phyloP scores from a whole-genome alignment of 2,888 invertebrate genomes.

The Lumbricus terrestris region DNA sequence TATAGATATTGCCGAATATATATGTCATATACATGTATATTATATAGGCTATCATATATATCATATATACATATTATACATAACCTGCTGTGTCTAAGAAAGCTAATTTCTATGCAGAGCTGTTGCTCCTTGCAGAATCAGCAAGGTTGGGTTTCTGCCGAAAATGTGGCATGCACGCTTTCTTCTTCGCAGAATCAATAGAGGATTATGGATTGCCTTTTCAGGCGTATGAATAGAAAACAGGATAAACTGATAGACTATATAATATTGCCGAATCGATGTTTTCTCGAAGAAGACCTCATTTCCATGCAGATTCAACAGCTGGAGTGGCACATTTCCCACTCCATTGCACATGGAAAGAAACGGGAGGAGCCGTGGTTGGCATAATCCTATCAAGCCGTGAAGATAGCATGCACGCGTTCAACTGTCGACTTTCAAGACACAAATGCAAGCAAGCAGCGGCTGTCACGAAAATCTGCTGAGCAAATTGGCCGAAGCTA shows the following conservation, averaged over 20 bases:
- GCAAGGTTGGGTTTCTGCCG: neutral
- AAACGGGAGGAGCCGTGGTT: neutral
- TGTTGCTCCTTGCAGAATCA: neutral
- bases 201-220: neutral
- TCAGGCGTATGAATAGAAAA: neutral
- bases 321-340: too few relatives aligned
- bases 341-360: neutral
- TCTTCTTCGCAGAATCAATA: neutral
- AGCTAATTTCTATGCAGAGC: too few relatives aligned
- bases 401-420: neutral
- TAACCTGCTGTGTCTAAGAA: too few relatives aligned
- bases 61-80: too few relatives aligned
- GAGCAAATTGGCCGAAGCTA: neutral
- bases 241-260: neutral
- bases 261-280: too few relatives aligned
- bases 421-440: neutral
- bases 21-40: too few relatives aligned
- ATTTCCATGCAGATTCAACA: too few relatives aligned
- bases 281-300: too few relatives aligned
- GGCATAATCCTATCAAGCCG: neutral
- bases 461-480: neutral
- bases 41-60: too few relatives aligned
- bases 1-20: too few relatives aligned
- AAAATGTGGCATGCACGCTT: neutral
- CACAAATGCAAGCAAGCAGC: neutral